Evolutionary conservation across 2,113 vertebrate genomes (phyloP).

Genomic region (Calypte anna): DNA sequence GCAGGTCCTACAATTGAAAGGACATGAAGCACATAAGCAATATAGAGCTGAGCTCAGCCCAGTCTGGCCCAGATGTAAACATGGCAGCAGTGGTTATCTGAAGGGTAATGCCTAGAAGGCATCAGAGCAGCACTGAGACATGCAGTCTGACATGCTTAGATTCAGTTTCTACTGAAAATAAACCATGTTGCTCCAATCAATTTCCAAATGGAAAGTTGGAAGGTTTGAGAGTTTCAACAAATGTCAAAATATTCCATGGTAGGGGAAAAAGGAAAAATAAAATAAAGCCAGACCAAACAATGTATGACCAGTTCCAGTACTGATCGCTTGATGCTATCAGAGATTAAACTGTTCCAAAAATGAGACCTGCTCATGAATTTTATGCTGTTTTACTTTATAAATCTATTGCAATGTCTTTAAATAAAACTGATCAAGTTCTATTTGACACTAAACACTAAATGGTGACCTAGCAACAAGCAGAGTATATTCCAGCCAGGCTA

Average conservation of each 20-base stretch:
- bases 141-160: not conserved
- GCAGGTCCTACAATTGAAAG: not conserved
- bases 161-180: constrained; percentile 33
- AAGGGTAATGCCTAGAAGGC: not conserved
- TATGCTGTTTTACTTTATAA: not conserved
- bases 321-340: not conserved
- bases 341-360: constrained; percentile 11
- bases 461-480: not conserved
- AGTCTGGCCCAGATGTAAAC: not conserved
- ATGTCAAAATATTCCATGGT: constrained; percentile 42
- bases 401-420: not conserved
- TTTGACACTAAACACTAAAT: not conserved
- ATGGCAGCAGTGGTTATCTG: not conserved
- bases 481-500: not conserved
- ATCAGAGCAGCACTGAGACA: not conserved
- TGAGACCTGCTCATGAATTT: not conserved
- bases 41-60: not conserved
- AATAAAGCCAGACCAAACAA: constrained; percentile 42
- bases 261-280: constrained; percentile 26
- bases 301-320: not conserved
- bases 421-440: not conserved
- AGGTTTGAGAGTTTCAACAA: not conserved
- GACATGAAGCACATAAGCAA: not conserved
- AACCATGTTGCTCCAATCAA: not conserved
- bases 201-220: constrained; percentile 25